These are phyloP conservation scores for Eonycteris spelaea DNA, from an alignment of 2,113 vertebrate species.

Conservation along the genomic window DNA sequence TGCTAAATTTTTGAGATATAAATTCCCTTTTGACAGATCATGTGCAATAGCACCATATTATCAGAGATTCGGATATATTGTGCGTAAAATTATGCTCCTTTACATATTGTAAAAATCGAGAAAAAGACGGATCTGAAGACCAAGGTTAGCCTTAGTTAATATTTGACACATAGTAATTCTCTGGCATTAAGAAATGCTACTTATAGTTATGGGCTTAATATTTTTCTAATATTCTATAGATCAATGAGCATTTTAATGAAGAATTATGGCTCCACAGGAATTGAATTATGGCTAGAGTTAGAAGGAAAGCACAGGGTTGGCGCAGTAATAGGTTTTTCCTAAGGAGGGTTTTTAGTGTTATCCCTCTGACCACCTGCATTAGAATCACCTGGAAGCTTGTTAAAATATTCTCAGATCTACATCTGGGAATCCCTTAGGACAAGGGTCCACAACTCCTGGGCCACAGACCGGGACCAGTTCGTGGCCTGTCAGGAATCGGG, in stretches of 20 bases:
- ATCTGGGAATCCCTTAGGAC: neutral
- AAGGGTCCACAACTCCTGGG: too few relatives aligned
- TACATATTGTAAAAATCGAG: neutral
- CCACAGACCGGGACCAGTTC: too few relatives aligned
- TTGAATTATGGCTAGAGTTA: neutral
- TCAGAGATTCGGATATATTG: neutral
- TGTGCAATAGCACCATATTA: neutral
- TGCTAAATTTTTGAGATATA: constrained; percentile 5
- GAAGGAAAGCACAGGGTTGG: neutral
- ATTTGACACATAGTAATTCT: neutral
- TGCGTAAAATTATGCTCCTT: neutral
- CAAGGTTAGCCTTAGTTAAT: neutral
- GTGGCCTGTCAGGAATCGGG: too few relatives aligned
- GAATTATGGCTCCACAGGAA: neutral
- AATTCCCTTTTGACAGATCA: neutral
- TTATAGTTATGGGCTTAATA: neutral
- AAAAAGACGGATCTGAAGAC: neutral
- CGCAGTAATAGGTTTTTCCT: neutral
- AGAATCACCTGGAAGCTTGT: neutral
- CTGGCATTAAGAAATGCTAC: constrained; percentile 18
- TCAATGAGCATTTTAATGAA: neutral
- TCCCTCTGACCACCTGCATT: neutral
- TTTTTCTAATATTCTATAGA: neutral
- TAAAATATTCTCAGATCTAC: neutral
- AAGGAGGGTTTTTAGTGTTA: too few relatives aligned